These are phyloP conservation scores for Araneus ventricosus DNA, from an alignment of 1,140 invertebrate species.

Conservation along the genomic window DNA sequence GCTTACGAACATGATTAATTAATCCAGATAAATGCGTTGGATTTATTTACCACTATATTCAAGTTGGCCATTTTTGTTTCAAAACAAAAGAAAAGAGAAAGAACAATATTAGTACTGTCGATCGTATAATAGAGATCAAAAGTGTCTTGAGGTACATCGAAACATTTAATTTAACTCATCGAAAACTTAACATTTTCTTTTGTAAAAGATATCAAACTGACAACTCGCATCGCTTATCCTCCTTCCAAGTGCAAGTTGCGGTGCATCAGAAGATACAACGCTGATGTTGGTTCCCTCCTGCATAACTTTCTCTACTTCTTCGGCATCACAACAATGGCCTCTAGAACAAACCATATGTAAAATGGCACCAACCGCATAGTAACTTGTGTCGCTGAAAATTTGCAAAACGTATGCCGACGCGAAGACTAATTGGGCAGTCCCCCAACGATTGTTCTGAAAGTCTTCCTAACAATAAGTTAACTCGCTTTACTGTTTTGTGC, in stretches of 20 bases:
- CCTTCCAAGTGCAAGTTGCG: background rate
- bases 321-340: background rate
- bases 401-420: slow-evolving; percentile 38
- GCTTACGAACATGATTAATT: too few species aligned
- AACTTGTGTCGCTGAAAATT: slow-evolving; percentile 55
- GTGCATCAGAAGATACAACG: background rate
- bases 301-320: background rate
- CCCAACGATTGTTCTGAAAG: slow-evolving; percentile 57
- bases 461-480: slow-evolving; percentile 57
- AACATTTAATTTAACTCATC: too few species aligned
- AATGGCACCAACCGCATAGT: slow-evolving; percentile 49
- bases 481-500: slow-evolving; percentile 46
- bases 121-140: too few species aligned
- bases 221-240: background rate
- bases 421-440: slow-evolving; percentile 63
- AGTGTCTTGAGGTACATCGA: too few species aligned
- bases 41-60: too few species aligned
- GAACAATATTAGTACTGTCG: too few species aligned
- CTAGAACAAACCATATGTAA: slow-evolving; percentile 36
- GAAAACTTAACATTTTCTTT: too few species aligned
- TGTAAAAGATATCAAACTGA: background rate
- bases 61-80: too few species aligned
- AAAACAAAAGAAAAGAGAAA: too few species aligned
- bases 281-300: background rate
- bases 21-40: too few species aligned